phyloP scores from a whole-genome alignment of 2,797 vertebrate species.

The Myotis findleyi region DNA sequence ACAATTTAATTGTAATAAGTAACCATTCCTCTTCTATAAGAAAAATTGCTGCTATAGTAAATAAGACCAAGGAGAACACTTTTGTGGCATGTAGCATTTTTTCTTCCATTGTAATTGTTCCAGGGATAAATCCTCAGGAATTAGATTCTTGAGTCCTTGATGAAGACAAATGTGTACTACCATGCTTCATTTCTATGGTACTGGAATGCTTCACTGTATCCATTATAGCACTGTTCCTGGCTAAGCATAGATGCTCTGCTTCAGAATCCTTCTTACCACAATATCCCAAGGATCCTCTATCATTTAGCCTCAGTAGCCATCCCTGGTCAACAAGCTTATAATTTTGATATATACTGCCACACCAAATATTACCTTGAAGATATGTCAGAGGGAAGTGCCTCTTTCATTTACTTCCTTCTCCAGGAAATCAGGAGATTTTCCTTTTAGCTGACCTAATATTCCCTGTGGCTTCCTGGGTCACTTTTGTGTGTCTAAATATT shows the following conservation, averaged over 20 bases:
- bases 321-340: neutral
- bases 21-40: neutral
- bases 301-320: neutral
- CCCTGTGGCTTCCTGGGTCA: neutral
- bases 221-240: neutral
- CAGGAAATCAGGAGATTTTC: constrained; percentile 15
- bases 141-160: neutral
- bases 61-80: neutral
- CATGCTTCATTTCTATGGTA: neutral
- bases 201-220: neutral
- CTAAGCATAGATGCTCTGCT: neutral
- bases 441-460: neutral
- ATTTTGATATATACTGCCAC: neutral
- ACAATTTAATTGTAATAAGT: constrained; percentile 37
- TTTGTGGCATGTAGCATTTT: neutral
- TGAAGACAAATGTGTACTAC: neutral
- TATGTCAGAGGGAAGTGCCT: neutral
- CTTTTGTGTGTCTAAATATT: constrained; percentile 1
- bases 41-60: neutral
- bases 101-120: neutral
- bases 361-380: constrained; percentile 25
- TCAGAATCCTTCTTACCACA: constrained; percentile 33
- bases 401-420: constrained; percentile 2
- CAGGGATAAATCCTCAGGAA: neutral
- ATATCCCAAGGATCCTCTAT: neutral